A percentile compares a stretch with the other conserved stretches of the same genome.
Conservation (phyloP, 2,113 vertebrate species). For the Stegastes partitus region DNA sequence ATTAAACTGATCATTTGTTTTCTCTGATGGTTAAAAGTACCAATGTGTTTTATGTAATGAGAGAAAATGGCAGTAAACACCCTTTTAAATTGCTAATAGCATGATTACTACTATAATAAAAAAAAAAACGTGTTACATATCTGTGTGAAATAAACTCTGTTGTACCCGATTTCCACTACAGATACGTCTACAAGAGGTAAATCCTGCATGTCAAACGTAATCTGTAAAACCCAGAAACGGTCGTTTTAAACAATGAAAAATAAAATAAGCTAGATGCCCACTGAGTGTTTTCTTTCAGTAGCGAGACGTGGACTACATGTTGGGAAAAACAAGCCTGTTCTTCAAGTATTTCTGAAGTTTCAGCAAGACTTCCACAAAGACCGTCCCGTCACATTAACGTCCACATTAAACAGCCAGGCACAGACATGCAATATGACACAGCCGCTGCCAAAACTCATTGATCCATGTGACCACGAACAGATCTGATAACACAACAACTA, state of each 20-base stretch:
- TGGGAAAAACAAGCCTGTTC: background rate
- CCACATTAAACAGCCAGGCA: conserved; percentile 2
- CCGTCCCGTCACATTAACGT: background rate
- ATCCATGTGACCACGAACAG: conserved; percentile 28
- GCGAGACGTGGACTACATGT: background rate
- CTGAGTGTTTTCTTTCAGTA: background rate
- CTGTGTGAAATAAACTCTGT: too few species aligned
- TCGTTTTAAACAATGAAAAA: background rate
- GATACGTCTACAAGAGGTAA: background rate
- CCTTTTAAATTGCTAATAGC: too few species aligned
- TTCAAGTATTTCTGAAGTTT: background rate
- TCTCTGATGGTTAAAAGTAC: background rate
- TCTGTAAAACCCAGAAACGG: background rate
- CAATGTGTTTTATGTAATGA: background rate
- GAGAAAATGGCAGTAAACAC: background rate
- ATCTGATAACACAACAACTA: conserved; percentile 38
- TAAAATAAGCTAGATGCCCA: background rate
- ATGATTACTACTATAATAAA: too few species aligned
- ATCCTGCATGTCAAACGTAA: background rate
- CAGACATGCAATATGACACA: conserved; percentile 3
- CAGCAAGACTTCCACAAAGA: background rate
- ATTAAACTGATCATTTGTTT: background rate
- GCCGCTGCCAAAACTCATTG: conserved; percentile 3
- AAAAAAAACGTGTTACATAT: too few species aligned
- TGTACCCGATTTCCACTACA: too few species aligned